Evolutionary conservation across 2,888 invertebrate genomes (phyloP).

Genomic region (Agonopterix heracliana): DNA sequence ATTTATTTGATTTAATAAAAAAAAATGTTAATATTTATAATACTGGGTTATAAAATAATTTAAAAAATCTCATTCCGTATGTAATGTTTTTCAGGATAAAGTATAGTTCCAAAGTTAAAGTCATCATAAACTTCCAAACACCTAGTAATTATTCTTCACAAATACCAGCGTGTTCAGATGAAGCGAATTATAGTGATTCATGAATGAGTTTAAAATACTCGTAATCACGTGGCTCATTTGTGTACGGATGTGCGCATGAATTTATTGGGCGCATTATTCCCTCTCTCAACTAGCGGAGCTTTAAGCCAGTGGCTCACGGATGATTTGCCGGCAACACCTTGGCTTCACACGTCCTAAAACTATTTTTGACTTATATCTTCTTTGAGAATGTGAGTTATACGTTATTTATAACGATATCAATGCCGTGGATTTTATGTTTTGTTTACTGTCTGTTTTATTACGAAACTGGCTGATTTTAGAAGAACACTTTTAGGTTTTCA

Average conservation of each 20-base stretch:
- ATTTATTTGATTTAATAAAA: no score
- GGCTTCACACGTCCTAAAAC: constrained; percentile 25
- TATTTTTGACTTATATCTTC: constrained; percentile 28
- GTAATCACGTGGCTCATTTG: constrained; percentile 8
- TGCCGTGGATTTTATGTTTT: no score
- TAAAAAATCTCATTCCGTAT: no score
- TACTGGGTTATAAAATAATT: no score
- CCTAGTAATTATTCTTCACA: no score
- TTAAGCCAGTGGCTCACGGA: neutral
- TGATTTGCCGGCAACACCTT: constrained; percentile 24
- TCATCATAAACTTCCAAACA: no score
- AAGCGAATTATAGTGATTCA: constrained; percentile 9
- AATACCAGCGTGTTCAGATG: neutral
- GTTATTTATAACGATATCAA: constrained; percentile 28
- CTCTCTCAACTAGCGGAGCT: neutral
- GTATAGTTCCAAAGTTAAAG: no score
- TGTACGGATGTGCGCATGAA: constrained; percentile 2
- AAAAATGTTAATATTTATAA: no score
- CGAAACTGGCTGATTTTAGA: no score
- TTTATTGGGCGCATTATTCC: constrained; percentile 3
- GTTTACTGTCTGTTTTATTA: neutral
- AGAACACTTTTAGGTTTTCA: no score
- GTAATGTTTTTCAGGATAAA: no score
- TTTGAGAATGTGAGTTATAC: constrained; percentile 18
- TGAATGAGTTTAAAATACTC: constrained; percentile 11